A percentile compares a stretch with the other conserved stretches of the same genome.
Conservation (phyloP, 1,140 invertebrate species). For the Prorops nasuta region DNA sequence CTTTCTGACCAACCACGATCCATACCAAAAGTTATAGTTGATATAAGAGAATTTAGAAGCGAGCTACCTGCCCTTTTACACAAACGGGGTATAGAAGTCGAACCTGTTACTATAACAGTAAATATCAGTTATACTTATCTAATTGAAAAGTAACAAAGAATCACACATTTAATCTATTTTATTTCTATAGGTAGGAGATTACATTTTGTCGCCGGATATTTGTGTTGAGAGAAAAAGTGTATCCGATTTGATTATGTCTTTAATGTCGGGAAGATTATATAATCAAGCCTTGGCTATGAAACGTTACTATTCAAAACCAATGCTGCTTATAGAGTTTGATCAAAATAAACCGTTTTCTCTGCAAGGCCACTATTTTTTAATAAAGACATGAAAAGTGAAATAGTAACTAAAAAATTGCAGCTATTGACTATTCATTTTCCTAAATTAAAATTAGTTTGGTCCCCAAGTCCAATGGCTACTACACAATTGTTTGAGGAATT, state of each 20-base stretch:
- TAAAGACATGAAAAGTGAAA: constrained; percentile 70
- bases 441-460: constrained; percentile 89
- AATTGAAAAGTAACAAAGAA: constrained; percentile 1
- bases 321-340: constrained; percentile 97
- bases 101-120: constrained; percentile 86
- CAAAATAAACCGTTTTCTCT: constrained; percentile 88
- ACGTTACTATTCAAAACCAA: constrained; percentile 81
- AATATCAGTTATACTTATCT: constrained; percentile 33
- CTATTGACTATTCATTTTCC: constrained; percentile 95
- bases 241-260: constrained; percentile 93
- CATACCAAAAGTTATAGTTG: constrained; percentile 79
- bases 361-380: too few relatives aligned
- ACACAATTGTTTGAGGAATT: constrained; percentile 93
- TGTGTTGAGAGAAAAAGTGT: constrained; percentile 97
- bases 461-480: constrained; percentile 89
- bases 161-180: constrained; percentile 1
- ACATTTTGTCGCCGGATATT: constrained; percentile 94
- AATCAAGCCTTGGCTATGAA: constrained; percentile 92
- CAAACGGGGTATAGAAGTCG: constrained; percentile 87
- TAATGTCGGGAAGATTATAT: constrained; percentile 93
- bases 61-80: constrained; percentile 94
- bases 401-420: constrained; percentile 81
- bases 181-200: constrained; percentile 88
- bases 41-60: constrained; percentile 97
- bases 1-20: constrained; percentile 33